Conservation (phyloP, 2,888 invertebrate genomes). For the Anarsia innoxiella region DNA sequence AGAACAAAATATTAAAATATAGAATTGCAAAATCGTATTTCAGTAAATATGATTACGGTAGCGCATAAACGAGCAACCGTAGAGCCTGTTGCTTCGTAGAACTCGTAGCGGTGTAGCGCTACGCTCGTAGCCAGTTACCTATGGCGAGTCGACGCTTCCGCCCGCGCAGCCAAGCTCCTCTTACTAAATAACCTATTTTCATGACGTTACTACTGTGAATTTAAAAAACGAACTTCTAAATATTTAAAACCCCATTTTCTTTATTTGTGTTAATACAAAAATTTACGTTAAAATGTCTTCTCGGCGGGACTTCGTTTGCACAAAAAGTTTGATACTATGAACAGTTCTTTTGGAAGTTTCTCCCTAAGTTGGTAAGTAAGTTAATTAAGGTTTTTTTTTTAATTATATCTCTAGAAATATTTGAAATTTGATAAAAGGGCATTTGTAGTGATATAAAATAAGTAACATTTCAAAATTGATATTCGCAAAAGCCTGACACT, state of each 20-base stretch:
- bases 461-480: too few species aligned
- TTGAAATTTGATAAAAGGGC: too few species aligned
- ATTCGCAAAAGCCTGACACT: too few species aligned
- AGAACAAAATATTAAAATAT: too few species aligned
- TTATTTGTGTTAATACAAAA: neutral
- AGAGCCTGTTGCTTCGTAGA: slow-evolving; percentile 6
- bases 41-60: slow-evolving; percentile 4
- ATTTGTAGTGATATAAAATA: too few species aligned
- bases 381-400: neutral
- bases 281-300: neutral
- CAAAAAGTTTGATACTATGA: slow-evolving; percentile 4
- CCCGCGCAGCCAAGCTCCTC: slow-evolving; percentile 39
- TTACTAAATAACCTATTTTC: slow-evolving; percentile 41
- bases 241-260: neutral
- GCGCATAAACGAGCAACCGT: neutral
- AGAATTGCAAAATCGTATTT: slow-evolving; percentile 2
- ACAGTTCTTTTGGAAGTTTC: slow-evolving; percentile 6
- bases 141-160: slow-evolving; percentile 51
- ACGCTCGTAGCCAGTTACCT: slow-evolving; percentile 58
- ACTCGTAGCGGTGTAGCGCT: slow-evolving; percentile 20
- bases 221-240: neutral
- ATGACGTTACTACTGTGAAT: slow-evolving; percentile 20
- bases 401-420: too few species aligned
- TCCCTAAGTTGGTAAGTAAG: slow-evolving; percentile 4
- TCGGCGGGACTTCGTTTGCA: slow-evolving; percentile 1